Evolutionary conservation across 64 coral and sea anemone genomes (phyloP).

Genomic region (Stichodactyla mertensii): DNA sequence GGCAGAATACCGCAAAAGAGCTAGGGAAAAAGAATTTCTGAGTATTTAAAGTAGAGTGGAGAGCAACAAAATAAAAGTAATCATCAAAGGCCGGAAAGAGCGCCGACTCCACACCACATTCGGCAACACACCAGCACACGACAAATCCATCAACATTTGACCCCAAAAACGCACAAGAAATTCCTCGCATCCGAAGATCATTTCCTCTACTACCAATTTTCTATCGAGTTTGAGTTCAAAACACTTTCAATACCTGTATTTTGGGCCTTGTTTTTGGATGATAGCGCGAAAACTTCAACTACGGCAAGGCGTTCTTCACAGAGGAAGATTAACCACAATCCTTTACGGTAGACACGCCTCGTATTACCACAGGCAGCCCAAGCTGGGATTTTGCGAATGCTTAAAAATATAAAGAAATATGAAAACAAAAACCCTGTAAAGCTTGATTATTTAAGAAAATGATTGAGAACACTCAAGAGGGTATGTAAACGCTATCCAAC

Average conservation of each 20-base stretch:
- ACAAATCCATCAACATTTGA: neutral
- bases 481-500: too few species aligned
- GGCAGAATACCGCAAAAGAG: neutral
- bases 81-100: neutral
- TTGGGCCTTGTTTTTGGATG: neutral
- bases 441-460: too few species aligned
- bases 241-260: neutral
- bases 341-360: neutral
- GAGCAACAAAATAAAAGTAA: neutral
- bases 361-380: neutral
- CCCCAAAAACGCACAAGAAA: neutral
- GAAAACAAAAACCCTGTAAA: too few species aligned
- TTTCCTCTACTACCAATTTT: neutral
- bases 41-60: neutral
- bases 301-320: constrained; percentile 32
- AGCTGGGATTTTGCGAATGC: neutral
- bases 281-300: neutral
- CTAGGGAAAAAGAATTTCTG: neutral
- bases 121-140: neutral
- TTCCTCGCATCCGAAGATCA: neutral
- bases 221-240: neutral
- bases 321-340: neutral
- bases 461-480: too few species aligned
- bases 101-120: neutral
- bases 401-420: too few species aligned